Base-by-base conservation (phyloP, 2,797 vertebrate genomes). In the Neopelma chrysocephalum region DNA sequence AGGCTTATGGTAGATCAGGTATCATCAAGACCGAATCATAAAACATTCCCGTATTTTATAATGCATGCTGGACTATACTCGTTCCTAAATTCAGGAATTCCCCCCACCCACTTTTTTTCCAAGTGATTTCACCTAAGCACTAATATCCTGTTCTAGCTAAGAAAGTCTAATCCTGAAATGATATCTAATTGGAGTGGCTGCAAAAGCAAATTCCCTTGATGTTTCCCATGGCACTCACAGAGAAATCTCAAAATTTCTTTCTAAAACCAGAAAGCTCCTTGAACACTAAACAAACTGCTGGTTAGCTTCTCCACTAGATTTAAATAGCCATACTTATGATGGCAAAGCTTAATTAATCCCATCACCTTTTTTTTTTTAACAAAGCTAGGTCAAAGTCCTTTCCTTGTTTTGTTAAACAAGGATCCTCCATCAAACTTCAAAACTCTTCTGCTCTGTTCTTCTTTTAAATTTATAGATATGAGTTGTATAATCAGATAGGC, bases 81-180 rank as follows among this genome's bases (percentile, higher is more conserved):
- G 10, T 20, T 36, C 26, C 14, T 54, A 50, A 64, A 82, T n/a
- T 65, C 27, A 64, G 27, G 4, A 62, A 53, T 31, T 58, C 2
- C 7, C 4, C 6, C 14, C 14, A n/a, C 4, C 2, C 6, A 13
- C 3, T 5, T 31, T 14, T 50, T 20, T 23, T 45, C 22, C 5
- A 29, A 26, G 8, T 38, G 5, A 29, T 40, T 68, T 93, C 42
- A 93, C 8, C 22, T 14, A 32, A 71, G 9, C 7, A 15, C 5
- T 64, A 83, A 42, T 6, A 71, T n/a, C 29, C 15, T 27, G 9
- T 43, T 75, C 15, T 22, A 60, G 36, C 15, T 61, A 20, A 42
- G 32, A 81, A 95, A 76, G 5, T 14, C 4, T 51, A 2, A 5
- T 72, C 2, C 6, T 84, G 31, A 73, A 87, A 60, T 13, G 4